Conservation (phyloP, 2,888 invertebrate species). For the Oscheius onirici region DNA sequence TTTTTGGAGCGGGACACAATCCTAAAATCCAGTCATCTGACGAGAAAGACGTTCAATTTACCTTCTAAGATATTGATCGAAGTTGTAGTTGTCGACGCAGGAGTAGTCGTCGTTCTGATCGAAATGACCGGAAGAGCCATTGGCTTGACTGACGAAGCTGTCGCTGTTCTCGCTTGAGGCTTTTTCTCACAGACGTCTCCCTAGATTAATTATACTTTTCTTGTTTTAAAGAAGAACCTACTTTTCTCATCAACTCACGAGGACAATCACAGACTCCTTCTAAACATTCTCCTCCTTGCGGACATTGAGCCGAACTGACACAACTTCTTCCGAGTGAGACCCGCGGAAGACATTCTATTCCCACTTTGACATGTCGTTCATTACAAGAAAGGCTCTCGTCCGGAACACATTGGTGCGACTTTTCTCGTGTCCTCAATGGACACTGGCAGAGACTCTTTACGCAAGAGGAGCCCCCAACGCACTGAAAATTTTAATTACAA, state of each 20-base stretch:
- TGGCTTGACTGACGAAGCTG: background rate
- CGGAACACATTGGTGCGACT: conserved; percentile 47
- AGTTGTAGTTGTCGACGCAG: conserved; percentile 29
- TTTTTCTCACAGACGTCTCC: conserved; percentile 45
- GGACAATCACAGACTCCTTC: conserved; percentile 57
- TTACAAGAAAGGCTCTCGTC: conserved; percentile 6
- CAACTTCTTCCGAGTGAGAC: conserved; percentile 53
- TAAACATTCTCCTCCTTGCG: conserved; percentile 43
- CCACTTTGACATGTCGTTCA: conserved; percentile 39
- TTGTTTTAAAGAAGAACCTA: background rate
- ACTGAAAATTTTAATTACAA: conserved; percentile 49
- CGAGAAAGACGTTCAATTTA: background rate
- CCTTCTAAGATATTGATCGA: background rate
- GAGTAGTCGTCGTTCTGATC: conserved; percentile 37
- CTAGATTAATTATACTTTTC: background rate
- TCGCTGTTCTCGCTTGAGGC: background rate
- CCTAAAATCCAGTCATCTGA: conserved; percentile 19
- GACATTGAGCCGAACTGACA: conserved; percentile 49
- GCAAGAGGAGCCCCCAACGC: conserved; percentile 48
- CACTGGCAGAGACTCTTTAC: conserved; percentile 42
- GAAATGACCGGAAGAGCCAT: conserved; percentile 24
- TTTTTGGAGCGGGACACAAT: conserved; percentile 46
- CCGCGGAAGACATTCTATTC: conserved; percentile 51
- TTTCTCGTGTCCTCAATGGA: conserved; percentile 42
- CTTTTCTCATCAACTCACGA: conserved; percentile 38